phyloP scores from a whole-genome alignment of 2,113 vertebrate species.

The Raphicerus campestris region DNA sequence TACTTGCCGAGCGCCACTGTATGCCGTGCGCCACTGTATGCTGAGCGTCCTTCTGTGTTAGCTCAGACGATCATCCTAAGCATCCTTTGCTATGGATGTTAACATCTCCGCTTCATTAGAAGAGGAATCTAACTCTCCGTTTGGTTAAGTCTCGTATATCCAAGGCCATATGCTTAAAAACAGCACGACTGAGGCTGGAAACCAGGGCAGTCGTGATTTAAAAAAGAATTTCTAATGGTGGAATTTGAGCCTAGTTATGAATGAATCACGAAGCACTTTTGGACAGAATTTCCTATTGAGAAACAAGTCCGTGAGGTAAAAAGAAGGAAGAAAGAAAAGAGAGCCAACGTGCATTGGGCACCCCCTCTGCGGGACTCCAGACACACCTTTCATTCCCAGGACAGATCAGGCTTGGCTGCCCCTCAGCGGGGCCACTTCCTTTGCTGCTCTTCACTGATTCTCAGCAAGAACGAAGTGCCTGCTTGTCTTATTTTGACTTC shows the following conservation, averaged over 20 bases:
- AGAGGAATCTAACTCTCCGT: neutral
- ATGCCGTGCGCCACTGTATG: neutral
- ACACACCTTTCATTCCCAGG: neutral
- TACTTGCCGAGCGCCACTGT: neutral
- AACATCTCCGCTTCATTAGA: neutral
- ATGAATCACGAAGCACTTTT: neutral
- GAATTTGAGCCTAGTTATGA: neutral
- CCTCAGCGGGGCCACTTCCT: neutral
- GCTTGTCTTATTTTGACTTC: neutral
- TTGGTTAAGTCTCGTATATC: neutral
- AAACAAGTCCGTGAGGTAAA: neutral
- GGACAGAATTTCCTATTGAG: neutral
- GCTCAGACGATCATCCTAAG: neutral
- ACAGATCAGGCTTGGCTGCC: no score
- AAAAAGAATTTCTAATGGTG: neutral
- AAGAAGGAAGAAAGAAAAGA: neutral
- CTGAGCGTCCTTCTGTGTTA: neutral
- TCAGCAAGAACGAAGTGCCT: neutral
- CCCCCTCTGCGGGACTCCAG: neutral
- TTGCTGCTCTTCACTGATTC: neutral
- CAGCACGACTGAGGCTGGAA: neutral
- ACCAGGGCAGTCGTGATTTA: neutral
- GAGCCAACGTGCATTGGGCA: accelerated
- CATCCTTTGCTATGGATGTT: no score
- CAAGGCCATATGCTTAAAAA: neutral